Conservation (phyloP, 2,888 invertebrate species). For the Geophilus truncorum region DNA sequence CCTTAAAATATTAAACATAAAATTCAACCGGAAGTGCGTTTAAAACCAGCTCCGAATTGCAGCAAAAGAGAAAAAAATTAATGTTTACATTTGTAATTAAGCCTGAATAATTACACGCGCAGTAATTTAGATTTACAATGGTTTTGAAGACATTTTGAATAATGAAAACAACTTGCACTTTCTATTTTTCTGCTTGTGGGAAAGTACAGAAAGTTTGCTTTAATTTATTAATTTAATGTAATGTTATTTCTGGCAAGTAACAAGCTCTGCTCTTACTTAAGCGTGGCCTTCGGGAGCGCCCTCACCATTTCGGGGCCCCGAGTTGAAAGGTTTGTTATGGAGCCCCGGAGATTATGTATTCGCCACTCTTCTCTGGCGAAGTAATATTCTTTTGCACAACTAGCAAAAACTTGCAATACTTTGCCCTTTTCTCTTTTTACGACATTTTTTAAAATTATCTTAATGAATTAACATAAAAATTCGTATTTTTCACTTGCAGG, state of each 20-base stretch:
- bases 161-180: neutral
- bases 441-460: neutral
- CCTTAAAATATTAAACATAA: no score
- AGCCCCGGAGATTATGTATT: neutral
- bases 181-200: neutral
- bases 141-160: no score
- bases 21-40: no score
- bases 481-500: neutral
- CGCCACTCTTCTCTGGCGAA: no score
- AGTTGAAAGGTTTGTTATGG: neutral
- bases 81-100: no score
- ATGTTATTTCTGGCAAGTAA: neutral
- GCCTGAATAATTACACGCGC: no score
- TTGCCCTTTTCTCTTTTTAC: neutral
- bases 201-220: neutral
- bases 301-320: neutral
- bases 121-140: no score
- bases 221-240: neutral
- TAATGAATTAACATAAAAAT: neutral
- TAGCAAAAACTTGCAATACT: neutral
- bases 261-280: neutral
- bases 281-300: neutral
- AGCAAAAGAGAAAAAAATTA: no score
- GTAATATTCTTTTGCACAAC: no score
- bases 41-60: no score